Evolutionary conservation across 2,113 vertebrate genomes (phyloP).

Genomic region (Urocynchramus pylzowi): DNA sequence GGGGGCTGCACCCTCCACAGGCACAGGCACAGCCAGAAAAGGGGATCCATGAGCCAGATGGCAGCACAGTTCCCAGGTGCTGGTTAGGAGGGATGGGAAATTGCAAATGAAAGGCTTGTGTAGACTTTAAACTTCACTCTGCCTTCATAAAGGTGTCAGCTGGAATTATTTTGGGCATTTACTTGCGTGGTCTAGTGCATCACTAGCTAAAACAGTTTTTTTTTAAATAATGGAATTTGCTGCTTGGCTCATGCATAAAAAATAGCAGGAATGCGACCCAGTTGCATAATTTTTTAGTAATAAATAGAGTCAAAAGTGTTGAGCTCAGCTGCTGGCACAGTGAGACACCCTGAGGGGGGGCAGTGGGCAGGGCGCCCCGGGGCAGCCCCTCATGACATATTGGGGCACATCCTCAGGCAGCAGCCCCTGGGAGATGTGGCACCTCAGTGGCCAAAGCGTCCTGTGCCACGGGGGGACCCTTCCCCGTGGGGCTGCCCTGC

Average conservation of each 20-base stretch:
- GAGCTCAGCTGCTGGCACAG: slow-evolving; percentile 25
- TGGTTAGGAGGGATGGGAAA: not conserved
- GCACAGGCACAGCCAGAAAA: not conserved
- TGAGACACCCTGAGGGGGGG: not conserved
- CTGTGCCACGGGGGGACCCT: not conserved
- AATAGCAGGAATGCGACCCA: slow-evolving; percentile 55
- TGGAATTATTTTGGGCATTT: slow-evolving; percentile 64
- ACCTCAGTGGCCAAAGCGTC: not conserved
- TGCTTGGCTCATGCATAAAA: slow-evolving; percentile 61
- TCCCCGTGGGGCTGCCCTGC: accelerated
- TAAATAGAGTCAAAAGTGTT: slow-evolving; percentile 51
- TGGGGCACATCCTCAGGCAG: not conserved
- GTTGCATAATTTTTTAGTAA: slow-evolving; percentile 65
- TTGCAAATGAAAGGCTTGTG: slow-evolving; percentile 19
- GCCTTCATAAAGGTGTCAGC: slow-evolving; percentile 60
- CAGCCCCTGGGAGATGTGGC: not conserved
- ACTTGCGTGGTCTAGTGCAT: slow-evolving; percentile 61
- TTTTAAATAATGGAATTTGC: slow-evolving; percentile 62
- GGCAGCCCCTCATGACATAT: not conserved
- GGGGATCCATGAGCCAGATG: not conserved
- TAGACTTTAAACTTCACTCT: slow-evolving; percentile 45
- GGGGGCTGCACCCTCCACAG: not conserved
- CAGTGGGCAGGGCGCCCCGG: not conserved
- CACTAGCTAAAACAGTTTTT: slow-evolving; percentile 56
- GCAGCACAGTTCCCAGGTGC: not conserved